phyloP scores from a whole-genome alignment of 2,888 invertebrate genomes.

The Congeria kusceri region DNA sequence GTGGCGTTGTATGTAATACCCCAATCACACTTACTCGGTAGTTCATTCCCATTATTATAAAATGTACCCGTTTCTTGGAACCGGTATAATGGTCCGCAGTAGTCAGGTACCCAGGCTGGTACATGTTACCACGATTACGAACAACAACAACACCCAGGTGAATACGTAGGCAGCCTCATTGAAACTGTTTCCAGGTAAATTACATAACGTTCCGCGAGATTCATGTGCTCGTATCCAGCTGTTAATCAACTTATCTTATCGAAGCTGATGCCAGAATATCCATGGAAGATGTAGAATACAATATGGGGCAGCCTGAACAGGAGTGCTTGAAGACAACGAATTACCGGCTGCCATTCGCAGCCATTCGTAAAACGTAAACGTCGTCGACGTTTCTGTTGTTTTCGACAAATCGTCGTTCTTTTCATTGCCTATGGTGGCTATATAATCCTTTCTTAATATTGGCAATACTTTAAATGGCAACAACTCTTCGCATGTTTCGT shows the following conservation, averaged over 20 bases:
- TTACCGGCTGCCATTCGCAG: conserved; percentile 48
- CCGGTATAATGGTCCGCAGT: conserved; percentile 35
- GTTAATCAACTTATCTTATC: conserved; percentile 50
- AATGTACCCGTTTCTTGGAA: conserved; percentile 52
- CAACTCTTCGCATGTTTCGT: conserved; percentile 1
- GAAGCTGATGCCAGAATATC: conserved; percentile 50
- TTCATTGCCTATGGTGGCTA: no score
- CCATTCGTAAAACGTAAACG: conserved; percentile 56
- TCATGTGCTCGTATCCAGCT: conserved; percentile 40
- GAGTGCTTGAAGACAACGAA: conserved; percentile 53
- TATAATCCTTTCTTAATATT: no score
- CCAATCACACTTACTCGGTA: no score
- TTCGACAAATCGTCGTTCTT: not conserved
- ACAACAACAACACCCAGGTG: conserved; percentile 58
- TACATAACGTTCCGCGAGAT: conserved; percentile 50
- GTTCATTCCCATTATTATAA: no score
- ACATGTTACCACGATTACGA: conserved; percentile 49
- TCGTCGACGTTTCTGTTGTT: conserved; percentile 5
- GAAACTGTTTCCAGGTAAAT: conserved; percentile 44
- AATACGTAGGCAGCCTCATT: conserved; percentile 51
- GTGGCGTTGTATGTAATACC: no score
- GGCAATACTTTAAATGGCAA: no score
- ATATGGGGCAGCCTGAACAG: conserved; percentile 57
- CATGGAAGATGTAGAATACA: conserved; percentile 54
- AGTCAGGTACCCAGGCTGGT: conserved; percentile 45